phyloP scores from a whole-genome alignment of 2,797 vertebrate genomes.

The Hemitrygon akajei region DNA sequence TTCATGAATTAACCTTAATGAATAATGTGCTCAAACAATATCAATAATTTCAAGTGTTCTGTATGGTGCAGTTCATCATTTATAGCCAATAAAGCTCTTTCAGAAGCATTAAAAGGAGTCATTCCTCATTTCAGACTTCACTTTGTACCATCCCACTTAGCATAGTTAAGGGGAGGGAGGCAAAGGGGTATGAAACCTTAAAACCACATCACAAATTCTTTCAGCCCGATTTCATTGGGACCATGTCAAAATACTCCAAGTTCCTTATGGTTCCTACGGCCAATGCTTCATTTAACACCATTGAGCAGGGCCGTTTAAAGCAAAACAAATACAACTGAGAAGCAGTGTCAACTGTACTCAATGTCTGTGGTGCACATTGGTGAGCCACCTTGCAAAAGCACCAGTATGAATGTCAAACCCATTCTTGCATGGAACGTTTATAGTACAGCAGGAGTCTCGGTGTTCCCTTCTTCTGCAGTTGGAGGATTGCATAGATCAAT shows the following conservation, averaged over 20 bases:
- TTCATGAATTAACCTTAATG: constrained; percentile 14
- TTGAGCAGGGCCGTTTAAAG: constrained; percentile 23
- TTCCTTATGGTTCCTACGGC: not conserved
- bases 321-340: constrained; percentile 34
- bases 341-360: constrained; percentile 25
- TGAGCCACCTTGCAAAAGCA: constrained; percentile 5
- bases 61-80: not conserved
- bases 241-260: constrained; percentile 18
- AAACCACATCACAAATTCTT: constrained; percentile 29
- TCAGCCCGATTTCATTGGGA: constrained; percentile 10
- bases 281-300: not conserved
- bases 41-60: constrained; percentile 35
- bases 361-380: not conserved
- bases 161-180: not conserved
- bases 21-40: constrained; percentile 17
- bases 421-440: constrained; percentile 94
- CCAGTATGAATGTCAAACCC: constrained; percentile 69
- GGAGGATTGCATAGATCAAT: constrained; percentile 78
- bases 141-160: not conserved
- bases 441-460: constrained; percentile 85
- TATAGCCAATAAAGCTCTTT: not conserved
- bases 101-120: not conserved
- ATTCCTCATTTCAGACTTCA: not conserved
- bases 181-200: not conserved
- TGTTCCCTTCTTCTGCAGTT: constrained; percentile 83